These are phyloP conservation scores for Drosophila tanythrix DNA, from an alignment of 2,888 invertebrate species.

Conservation along the genomic window DNA sequence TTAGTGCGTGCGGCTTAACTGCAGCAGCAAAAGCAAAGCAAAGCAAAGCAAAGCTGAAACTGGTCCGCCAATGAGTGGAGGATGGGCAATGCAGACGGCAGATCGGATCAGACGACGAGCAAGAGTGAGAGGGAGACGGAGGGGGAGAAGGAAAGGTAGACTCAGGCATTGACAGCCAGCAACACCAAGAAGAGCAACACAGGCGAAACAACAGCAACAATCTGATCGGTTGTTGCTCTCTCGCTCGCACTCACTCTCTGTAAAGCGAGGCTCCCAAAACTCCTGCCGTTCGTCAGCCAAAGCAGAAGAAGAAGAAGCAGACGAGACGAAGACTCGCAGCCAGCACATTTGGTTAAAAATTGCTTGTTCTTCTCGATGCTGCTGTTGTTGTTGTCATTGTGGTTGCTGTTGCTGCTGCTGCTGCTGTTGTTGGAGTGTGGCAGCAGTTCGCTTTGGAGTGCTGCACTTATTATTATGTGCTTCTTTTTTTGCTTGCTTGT, in stretches of 20 bases:
- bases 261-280: constrained; percentile 21
- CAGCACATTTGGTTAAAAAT: constrained; percentile 41
- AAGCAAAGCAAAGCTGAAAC: constrained; percentile 48
- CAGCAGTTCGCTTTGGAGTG: constrained; percentile 62
- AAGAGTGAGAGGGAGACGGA: neutral
- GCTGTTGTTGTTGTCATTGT: constrained; percentile 12
- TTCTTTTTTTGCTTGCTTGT: constrained; percentile 46
- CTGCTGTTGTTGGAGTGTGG: constrained; percentile 51
- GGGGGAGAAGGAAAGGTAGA: constrained; percentile 3
- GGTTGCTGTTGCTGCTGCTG: constrained; percentile 25
- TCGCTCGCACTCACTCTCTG: constrained; percentile 8
- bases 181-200: constrained; percentile 37
- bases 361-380: constrained; percentile 28
- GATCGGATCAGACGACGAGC: neutral
- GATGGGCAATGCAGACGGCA: constrained; percentile 7
- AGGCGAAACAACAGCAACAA: constrained; percentile 34
- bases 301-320: constrained; percentile 5
- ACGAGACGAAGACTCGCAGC: constrained; percentile 19
- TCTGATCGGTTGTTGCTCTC: constrained; percentile 35
- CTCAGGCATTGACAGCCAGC: constrained; percentile 44
- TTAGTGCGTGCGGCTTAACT: constrained; percentile 79
- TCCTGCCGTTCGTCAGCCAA: constrained; percentile 17
- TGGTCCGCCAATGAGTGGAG: constrained; percentile 38
- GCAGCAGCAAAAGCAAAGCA: constrained; percentile 55
- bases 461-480: constrained; percentile 77